Percentiles rank a stretch among this genome's conserved stretches.
phyloP scores from a whole-genome alignment of 2,797 vertebrate genomes.

The Spea hammondii region DNA sequence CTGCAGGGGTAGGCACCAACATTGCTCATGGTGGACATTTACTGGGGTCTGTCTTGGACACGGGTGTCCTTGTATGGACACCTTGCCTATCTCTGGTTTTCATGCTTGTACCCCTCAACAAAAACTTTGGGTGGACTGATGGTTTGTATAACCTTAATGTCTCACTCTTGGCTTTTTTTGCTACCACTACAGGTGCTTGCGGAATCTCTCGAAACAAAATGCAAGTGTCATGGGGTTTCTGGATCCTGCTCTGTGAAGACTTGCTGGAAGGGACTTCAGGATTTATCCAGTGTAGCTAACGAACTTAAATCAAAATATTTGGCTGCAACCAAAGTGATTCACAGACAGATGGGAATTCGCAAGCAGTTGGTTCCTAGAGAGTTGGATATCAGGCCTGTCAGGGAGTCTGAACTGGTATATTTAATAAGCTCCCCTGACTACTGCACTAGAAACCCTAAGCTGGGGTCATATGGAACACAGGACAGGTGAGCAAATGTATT shows the following conservation, averaged over 20 bases:
- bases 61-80: too few species aligned
- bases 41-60: too few species aligned
- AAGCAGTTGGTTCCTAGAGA: slow-evolving; percentile 70
- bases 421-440: slow-evolving; percentile 72
- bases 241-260: slow-evolving; percentile 76
- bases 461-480: slow-evolving; percentile 72
- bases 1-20: too few species aligned
- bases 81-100: too few species aligned
- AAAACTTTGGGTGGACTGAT: too few species aligned
- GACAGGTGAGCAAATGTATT: slow-evolving; percentile 64
- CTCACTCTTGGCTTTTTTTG: background rate
- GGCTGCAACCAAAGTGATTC: slow-evolving; percentile 68
- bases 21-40: too few species aligned
- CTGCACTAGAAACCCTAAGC: slow-evolving; percentile 61
- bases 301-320: slow-evolving; percentile 74
- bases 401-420: slow-evolving; percentile 70
- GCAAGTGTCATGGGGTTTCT: slow-evolving; percentile 76
- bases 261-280: slow-evolving; percentile 73
- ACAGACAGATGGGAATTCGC: slow-evolving; percentile 64
- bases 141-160: too few species aligned
- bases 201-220: slow-evolving; percentile 70
- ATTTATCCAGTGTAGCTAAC: slow-evolving; percentile 62
- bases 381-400: slow-evolving; percentile 62
- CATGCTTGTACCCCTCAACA: too few species aligned
- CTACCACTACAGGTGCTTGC: slow-evolving; percentile 62